Conservation (phyloP, 2,113 vertebrate species). For the Pseudorhombus dupliciocellatus region DNA sequence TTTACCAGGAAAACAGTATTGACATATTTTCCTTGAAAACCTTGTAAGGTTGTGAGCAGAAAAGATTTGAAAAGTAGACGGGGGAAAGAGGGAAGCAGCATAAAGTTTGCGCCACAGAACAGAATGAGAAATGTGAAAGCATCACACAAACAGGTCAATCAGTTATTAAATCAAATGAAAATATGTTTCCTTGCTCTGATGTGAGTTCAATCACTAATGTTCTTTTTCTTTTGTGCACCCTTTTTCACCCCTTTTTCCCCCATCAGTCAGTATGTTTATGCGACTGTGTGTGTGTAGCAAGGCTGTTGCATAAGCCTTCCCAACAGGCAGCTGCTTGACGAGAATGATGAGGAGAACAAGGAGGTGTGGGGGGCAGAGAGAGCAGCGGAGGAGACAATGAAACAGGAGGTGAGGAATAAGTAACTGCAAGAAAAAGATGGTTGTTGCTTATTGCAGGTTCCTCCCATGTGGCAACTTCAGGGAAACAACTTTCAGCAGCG, state of each 20-base stretch:
- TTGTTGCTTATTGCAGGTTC: constrained; percentile 30
- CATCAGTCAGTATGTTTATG: constrained; percentile 1
- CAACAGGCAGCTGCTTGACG: constrained; percentile 46
- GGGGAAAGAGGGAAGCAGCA: not conserved
- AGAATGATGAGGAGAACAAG: constrained; percentile 19
- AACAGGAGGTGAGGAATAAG: constrained; percentile 35
- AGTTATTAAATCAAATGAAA: not conserved
- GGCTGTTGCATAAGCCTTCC: constrained; percentile 45
- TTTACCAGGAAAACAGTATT: not conserved
- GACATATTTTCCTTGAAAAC: not conserved
- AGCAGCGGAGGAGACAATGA: constrained; percentile 33
- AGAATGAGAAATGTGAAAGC: constrained; percentile 19
- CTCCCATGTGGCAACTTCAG: constrained; percentile 32
- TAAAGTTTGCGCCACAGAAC: not conserved
- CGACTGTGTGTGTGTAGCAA: not conserved
- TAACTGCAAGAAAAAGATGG: constrained; percentile 11
- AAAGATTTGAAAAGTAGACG: not conserved
- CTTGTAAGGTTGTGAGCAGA: too few relatives aligned
- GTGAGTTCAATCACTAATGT: constrained; percentile 8
- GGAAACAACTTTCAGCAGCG: constrained; percentile 31
- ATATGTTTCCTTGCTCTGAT: constrained; percentile 5
- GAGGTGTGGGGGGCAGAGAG: constrained; percentile 27
- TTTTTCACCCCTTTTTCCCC: not conserved
- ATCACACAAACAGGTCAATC: not conserved
- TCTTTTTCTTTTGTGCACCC: not conserved